Conservation (phyloP, 2,888 invertebrate species). For the Trachelus troglodyta region DNA sequence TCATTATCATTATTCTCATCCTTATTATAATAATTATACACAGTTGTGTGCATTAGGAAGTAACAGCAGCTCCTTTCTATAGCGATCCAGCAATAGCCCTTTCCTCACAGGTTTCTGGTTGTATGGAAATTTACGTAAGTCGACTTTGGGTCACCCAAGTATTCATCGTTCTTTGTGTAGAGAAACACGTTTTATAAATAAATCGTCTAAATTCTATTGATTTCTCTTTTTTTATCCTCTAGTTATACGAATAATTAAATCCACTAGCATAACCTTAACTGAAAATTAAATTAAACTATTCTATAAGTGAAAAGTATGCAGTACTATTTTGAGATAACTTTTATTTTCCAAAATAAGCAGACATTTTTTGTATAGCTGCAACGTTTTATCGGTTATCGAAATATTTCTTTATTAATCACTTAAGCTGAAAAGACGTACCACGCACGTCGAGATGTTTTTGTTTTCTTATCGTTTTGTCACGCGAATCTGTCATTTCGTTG, state of each 20-base stretch:
- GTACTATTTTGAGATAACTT: not conserved
- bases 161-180: slow-evolving; percentile 51
- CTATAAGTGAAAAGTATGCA: not conserved
- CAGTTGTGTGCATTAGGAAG: slow-evolving; percentile 47
- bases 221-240: not conserved
- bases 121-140: slow-evolving; percentile 27
- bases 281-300: not conserved
- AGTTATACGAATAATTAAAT: not conserved
- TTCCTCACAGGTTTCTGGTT: slow-evolving; percentile 26
- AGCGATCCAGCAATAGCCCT: slow-evolving; percentile 30
- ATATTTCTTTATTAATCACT: not conserved
- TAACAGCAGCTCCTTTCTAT: slow-evolving; percentile 48
- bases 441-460: too few species aligned
- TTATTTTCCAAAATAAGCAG: not conserved
- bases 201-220: slow-evolving; percentile 41
- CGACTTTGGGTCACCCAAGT: slow-evolving; percentile 24
- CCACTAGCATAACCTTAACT: not conserved
- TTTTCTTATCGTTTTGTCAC: too few species aligned
- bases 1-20: slow-evolving; percentile 17
- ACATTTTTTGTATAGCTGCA: not conserved
- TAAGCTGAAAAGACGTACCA: too few species aligned
- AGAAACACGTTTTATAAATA: slow-evolving; percentile 58
- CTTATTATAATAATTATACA: slow-evolving; percentile 33
- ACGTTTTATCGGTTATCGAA: not conserved
- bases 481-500: too few species aligned